Conservation (phyloP, 2,888 invertebrate species). For the Exocentrus adspersus region DNA sequence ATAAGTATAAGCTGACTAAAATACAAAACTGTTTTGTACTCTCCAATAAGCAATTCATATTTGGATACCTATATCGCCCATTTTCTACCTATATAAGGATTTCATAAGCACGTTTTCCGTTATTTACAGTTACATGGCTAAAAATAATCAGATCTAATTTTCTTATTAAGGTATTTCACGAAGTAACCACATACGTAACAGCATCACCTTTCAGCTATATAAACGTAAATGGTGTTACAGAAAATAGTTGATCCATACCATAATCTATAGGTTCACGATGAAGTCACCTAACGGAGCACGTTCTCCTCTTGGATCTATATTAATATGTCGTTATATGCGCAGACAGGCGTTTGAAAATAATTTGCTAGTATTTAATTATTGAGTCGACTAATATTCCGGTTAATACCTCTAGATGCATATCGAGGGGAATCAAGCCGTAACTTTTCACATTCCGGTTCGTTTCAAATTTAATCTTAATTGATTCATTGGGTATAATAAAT, state of each 20-base stretch:
- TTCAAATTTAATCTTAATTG: conserved; percentile 56
- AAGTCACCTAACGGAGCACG: neutral
- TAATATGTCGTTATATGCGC: neutral
- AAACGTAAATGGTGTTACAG: neutral
- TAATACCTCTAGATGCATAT: conserved; percentile 22
- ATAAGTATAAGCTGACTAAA: too few relatives aligned
- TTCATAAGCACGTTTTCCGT: too few relatives aligned
- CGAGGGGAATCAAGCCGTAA: conserved; percentile 11
- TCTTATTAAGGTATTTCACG: neutral
- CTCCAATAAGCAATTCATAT: too few relatives aligned
- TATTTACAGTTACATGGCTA: neutral
- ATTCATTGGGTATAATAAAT: conserved; percentile 54
- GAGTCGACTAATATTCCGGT: conserved; percentile 9
- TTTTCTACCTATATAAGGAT: too few relatives aligned
- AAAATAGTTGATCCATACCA: neutral
- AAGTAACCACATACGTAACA: neutral
- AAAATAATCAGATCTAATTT: neutral
- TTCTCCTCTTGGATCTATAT: neutral
- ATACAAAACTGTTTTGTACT: too few relatives aligned
- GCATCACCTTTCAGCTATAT: too few relatives aligned
- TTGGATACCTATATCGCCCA: too few relatives aligned
- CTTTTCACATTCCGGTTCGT: conserved; percentile 34
- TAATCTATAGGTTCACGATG: neutral
- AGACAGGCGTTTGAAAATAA: conserved; percentile 10
- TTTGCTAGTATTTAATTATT: conserved; percentile 19